Evolutionary conservation across 2,888 invertebrate genomes (phyloP).

Genomic region (Lapara coniferarum): DNA sequence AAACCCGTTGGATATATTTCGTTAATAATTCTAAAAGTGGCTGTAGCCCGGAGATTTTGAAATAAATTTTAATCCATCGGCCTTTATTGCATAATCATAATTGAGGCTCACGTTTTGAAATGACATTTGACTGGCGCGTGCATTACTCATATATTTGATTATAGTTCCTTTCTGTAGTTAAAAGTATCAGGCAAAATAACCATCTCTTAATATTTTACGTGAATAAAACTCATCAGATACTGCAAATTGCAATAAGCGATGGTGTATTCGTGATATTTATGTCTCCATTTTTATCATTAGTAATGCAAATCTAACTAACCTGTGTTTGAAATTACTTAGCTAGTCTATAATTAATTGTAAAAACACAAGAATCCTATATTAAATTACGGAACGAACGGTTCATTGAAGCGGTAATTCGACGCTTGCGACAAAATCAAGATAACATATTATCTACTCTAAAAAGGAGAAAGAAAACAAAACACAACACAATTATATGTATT

Average conservation of each 20-base stretch:
- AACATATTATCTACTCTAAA: too few relatives aligned
- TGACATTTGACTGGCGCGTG: too few relatives aligned
- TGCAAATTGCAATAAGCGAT: too few relatives aligned
- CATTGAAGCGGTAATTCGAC: not conserved
- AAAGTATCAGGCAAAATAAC: too few relatives aligned
- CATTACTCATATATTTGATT: too few relatives aligned
- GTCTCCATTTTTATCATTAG: too few relatives aligned
- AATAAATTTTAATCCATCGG: not conserved
- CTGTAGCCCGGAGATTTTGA: not conserved
- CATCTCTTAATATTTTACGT: too few relatives aligned
- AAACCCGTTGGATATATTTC: conserved; percentile 4
- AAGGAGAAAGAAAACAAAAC: too few relatives aligned
- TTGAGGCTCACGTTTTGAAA: not conserved
- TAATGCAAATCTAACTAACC: not conserved
- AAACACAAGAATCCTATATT: not conserved
- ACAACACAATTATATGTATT: too few relatives aligned
- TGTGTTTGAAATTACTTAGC: not conserved
- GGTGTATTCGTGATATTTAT: too few relatives aligned
- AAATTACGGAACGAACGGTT: conserved; percentile 4
- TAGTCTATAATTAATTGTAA: not conserved
- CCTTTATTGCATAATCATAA: not conserved
- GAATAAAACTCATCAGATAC: not conserved
- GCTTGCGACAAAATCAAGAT: too few relatives aligned
- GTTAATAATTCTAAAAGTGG: conserved; percentile 13
- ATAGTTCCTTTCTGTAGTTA: too few relatives aligned